Percentiles rank a stretch among this genome's conserved stretches.
Conservation (phyloP, 2,888 invertebrate species). For the Thecocarcelia acutangulata region DNA sequence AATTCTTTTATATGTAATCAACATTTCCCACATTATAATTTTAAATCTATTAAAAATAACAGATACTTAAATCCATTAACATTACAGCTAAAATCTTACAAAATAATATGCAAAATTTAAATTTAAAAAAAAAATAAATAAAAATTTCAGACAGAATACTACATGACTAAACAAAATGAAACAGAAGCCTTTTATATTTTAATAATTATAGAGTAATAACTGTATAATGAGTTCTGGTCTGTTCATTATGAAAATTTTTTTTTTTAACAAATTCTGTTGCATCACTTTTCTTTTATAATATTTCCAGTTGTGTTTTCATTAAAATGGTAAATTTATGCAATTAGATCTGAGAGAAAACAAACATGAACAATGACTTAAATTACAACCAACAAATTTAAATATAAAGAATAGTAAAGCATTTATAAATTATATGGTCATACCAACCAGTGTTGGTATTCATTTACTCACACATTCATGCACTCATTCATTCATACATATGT, state of each 20-base stretch:
- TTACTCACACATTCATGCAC: no score
- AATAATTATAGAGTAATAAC: conserved; percentile 59
- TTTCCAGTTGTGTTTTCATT: conserved; percentile 20
- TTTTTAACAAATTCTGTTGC: conserved; percentile 39
- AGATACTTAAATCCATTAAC: conserved; percentile 41
- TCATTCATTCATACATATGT: not conserved
- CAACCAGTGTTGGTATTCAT: no score
- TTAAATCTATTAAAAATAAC: conserved; percentile 42
- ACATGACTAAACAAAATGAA: conserved; percentile 53
- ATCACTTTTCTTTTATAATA: conserved; percentile 36
- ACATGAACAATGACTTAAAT: conserved; percentile 51
- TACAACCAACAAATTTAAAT: conserved; percentile 53
- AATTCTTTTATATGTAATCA: not conserved
- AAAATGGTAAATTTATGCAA: conserved; percentile 60
- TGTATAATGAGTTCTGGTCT: conserved; percentile 64
- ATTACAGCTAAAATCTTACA: not conserved
- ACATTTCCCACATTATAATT: conserved; percentile 55
- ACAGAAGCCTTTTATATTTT: conserved; percentile 31
- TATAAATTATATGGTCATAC: conserved; percentile 13
- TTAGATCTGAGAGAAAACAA: conserved; percentile 49
- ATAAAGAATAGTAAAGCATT: conserved; percentile 47
- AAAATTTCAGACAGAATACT: conserved; percentile 36
- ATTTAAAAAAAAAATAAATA: not conserved
- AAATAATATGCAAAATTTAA: not conserved
- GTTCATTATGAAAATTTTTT: conserved; percentile 39